Percentiles rank a stretch among this genome's conserved stretches.
phyloP scores from a whole-genome alignment of 2,113 vertebrate species.

The Bujurquina vittata region DNA sequence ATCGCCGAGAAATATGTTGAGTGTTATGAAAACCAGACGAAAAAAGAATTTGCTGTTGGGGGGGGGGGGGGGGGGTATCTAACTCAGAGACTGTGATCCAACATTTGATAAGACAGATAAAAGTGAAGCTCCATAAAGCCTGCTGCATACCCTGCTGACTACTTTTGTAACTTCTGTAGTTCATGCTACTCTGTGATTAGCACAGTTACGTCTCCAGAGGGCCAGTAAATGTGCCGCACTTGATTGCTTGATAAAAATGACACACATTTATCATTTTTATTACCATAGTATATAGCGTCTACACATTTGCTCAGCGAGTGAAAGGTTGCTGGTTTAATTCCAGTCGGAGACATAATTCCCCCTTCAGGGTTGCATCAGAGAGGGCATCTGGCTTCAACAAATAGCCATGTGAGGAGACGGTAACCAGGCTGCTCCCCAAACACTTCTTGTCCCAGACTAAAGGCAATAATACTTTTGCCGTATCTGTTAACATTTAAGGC shows the following conservation, averaged over 20 bases:
- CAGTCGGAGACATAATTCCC: neutral
- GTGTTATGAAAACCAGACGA: too few species aligned
- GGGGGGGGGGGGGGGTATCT: too few species aligned
- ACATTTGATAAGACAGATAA: conserved; percentile 2
- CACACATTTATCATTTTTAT: neutral
- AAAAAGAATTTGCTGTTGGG: too few species aligned
- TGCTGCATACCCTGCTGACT: neutral
- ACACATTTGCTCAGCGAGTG: neutral
- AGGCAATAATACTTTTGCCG: neutral
- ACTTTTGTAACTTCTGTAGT: neutral
- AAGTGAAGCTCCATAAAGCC: neutral
- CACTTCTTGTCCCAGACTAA: neutral
- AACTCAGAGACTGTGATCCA: conserved; percentile 41
- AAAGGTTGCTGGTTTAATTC: neutral
- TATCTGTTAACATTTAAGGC: neutral
- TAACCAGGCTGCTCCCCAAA: neutral
- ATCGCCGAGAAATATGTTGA: too few species aligned
- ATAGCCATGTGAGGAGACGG: neutral
- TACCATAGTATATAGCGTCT: neutral
- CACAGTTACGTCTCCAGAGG: neutral
- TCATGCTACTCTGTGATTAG: neutral
- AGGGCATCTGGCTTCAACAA: neutral
- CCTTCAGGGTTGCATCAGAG: neutral
- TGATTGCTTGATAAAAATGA: neutral
- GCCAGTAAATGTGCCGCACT: neutral